Conservation (phyloP, 2,888 invertebrate genomes). For the Ectropis crepuscularia region DNA sequence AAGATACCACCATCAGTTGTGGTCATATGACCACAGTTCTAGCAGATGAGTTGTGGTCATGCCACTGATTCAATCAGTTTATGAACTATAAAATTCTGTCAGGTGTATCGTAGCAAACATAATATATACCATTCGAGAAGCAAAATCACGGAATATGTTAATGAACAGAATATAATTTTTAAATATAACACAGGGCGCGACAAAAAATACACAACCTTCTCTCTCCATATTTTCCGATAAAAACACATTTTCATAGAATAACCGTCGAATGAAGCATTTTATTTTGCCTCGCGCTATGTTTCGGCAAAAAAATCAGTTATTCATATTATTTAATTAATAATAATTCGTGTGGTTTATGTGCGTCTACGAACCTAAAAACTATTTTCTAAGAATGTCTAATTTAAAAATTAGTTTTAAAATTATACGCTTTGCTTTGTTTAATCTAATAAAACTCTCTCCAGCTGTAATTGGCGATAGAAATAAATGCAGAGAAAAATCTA, state of each 20-base stretch:
- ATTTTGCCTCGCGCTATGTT: constrained; percentile 30
- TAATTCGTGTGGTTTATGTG: constrained; percentile 25
- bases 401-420: constrained; percentile 9
- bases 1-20: no score
- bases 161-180: background rate
- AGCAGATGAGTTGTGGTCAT: no score
- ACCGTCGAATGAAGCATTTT: constrained; percentile 17
- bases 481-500: constrained; percentile 31
- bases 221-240: constrained; percentile 24
- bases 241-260: constrained; percentile 7
- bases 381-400: background rate
- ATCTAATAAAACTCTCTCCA: constrained; percentile 42
- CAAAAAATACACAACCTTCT: constrained; percentile 30
- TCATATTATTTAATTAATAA: constrained; percentile 9
- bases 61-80: no score
- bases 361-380: constrained; percentile 17
- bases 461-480: constrained; percentile 45
- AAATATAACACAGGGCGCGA: constrained; percentile 30
- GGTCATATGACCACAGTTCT: no score
- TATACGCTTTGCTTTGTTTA: constrained; percentile 11
- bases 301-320: constrained; percentile 11
- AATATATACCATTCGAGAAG: background rate
- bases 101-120: no score
- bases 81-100: no score
- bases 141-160: constrained; percentile 4